phyloP scores from a whole-genome alignment of 2,888 invertebrate species.

The Hirtodrosophila duncani region DNA sequence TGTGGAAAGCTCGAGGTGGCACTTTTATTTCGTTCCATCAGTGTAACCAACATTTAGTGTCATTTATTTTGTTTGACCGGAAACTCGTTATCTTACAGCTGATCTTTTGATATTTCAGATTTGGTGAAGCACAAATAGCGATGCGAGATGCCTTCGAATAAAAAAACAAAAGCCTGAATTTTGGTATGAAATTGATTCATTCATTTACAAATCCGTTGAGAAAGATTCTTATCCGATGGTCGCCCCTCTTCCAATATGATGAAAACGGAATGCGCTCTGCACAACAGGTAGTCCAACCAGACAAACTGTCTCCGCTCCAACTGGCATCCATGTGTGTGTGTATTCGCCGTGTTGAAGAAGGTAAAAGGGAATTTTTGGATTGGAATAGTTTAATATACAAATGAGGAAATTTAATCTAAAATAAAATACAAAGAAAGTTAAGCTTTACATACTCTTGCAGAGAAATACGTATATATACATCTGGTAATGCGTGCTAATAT shows the following conservation, averaged over 20 bases:
- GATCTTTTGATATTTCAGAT: conserved; percentile 70
- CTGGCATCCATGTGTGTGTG: not conserved
- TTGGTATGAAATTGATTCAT: conserved; percentile 60
- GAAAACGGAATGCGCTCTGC: conserved; percentile 6
- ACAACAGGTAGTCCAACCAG: conserved; percentile 32
- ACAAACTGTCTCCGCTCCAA: conserved; percentile 33
- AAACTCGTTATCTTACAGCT: conserved; percentile 74
- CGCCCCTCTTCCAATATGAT: conserved; percentile 18
- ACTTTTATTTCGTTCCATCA: conserved; percentile 14
- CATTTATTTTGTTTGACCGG: conserved; percentile 66
- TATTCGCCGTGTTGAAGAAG: conserved; percentile 13
- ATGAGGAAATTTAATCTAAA: too few relatives aligned
- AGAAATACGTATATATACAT: too few relatives aligned
- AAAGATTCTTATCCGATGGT: conserved; percentile 25
- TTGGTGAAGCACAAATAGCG: conserved; percentile 45
- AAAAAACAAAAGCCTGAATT: conserved; percentile 50
- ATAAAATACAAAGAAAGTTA: too few relatives aligned
- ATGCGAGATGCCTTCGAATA: conserved; percentile 54
- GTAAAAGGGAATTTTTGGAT: too few relatives aligned
- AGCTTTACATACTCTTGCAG: too few relatives aligned
- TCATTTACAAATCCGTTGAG: conserved; percentile 50
- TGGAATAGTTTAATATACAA: too few relatives aligned
- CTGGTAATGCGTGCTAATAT: conserved; percentile 16
- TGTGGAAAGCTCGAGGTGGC: not conserved
- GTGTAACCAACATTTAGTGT: conserved; percentile 38